A percentile compares a stretch with the other conserved stretches of the same genome.
These are phyloP conservation scores for Pseudocheirus occidentalis DNA, from an alignment of 2,797 vertebrate species.

Conservation along the genomic window DNA sequence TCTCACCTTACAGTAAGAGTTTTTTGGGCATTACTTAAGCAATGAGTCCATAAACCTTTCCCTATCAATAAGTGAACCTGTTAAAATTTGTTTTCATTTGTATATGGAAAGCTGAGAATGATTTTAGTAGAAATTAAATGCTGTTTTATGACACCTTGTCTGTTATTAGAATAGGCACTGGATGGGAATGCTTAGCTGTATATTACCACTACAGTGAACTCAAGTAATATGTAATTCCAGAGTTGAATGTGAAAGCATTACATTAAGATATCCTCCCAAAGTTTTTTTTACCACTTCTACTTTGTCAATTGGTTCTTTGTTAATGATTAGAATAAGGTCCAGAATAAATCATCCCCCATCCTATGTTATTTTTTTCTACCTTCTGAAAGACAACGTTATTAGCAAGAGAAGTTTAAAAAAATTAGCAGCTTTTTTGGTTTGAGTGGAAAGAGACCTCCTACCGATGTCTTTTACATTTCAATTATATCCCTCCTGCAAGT, in stretches of 20 bases:
- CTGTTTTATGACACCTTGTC: background rate
- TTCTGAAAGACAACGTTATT: background rate
- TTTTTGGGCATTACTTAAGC: too few species aligned
- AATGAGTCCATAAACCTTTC: too few species aligned
- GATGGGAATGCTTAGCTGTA: background rate
- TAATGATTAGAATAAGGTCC: background rate
- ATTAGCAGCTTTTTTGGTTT: background rate
- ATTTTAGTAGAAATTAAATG: background rate
- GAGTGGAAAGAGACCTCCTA: background rate
- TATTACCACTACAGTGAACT: background rate
- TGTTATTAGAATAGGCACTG: background rate
- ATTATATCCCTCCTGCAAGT: background rate
- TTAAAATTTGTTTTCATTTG: too few species aligned
- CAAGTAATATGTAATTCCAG: background rate
- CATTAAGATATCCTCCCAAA: background rate
- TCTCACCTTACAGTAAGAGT: too few species aligned
- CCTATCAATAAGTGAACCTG: too few species aligned
- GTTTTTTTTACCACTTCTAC: background rate
- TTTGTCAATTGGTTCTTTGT: background rate
- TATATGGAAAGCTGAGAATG: too few species aligned
- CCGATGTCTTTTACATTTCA: background rate
- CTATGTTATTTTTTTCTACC: background rate
- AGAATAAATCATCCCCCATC: background rate
- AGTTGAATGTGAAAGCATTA: background rate
- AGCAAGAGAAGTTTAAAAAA: background rate